Evolutionary conservation across 2,797 vertebrate species (phyloP).

Genomic region (Lepilemur ruficaudatus): DNA sequence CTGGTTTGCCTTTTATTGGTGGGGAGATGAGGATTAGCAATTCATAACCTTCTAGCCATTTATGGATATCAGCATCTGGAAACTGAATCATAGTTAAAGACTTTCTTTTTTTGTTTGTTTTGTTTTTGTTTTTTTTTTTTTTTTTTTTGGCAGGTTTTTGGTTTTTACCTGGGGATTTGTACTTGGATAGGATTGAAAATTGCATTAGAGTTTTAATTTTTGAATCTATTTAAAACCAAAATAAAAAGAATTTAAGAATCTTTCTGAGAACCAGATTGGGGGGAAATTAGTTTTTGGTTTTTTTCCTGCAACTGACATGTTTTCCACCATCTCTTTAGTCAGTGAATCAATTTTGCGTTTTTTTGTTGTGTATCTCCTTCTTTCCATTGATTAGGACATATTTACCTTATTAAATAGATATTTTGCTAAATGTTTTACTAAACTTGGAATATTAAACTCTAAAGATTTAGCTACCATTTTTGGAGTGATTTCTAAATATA

Average conservation of each 20-base stretch:
- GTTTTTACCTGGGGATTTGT: constrained; percentile 61
- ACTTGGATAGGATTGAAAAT: constrained; percentile 60
- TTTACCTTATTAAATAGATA: constrained; percentile 82
- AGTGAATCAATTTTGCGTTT: constrained; percentile 81
- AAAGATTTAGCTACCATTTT: constrained; percentile 61
- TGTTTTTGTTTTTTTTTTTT: not conserved
- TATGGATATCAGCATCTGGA: constrained; percentile 45
- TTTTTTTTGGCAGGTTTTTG: not conserved
- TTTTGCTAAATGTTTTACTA: constrained; percentile 81
- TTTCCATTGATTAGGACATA: constrained; percentile 78
- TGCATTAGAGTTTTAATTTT: constrained; percentile 55
- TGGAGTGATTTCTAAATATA: constrained; percentile 22
- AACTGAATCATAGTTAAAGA: constrained; percentile 50
- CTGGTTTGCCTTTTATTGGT: constrained; percentile 61
- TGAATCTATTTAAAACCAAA: constrained; percentile 66
- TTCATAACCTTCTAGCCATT: constrained; percentile 54
- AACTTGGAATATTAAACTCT: constrained; percentile 60
- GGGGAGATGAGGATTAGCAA: constrained; percentile 44
- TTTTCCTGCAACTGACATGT: constrained; percentile 45
- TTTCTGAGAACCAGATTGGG: constrained; percentile 65
- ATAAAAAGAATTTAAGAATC: constrained; percentile 69
- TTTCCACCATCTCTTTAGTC: constrained; percentile 80
- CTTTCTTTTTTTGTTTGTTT: constrained; percentile 1
- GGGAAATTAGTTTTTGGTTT: not conserved
- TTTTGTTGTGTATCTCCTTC: constrained; percentile 82